These are phyloP conservation scores for Melanotaenia maccullochi DNA, from an alignment of 2,797 vertebrate species.

Conservation along the genomic window DNA sequence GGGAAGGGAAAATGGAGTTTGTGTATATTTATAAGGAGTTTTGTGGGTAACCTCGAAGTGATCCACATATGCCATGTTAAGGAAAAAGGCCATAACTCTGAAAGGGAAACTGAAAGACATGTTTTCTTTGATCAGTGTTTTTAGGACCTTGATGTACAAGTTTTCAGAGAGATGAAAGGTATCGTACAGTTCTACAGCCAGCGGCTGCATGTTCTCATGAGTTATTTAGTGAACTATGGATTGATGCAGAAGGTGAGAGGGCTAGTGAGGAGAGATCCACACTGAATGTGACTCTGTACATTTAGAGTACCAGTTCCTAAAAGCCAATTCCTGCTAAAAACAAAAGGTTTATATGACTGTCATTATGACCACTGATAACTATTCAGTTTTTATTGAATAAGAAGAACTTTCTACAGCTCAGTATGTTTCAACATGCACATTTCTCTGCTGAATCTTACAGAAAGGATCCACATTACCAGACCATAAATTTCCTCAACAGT, in stretches of 20 bases:
- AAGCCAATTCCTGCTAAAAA: not conserved
- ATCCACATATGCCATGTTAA: constrained; percentile 22
- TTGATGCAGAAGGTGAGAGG: constrained; percentile 41
- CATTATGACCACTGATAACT: no score
- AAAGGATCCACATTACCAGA: no score
- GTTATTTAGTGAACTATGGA: constrained; percentile 68
- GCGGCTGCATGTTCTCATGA: constrained; percentile 58
- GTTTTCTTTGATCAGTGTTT: constrained; percentile 49
- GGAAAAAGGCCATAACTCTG: constrained; percentile 18
- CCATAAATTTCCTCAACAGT: no score
- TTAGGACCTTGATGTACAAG: constrained; percentile 53
- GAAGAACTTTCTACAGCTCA: no score
- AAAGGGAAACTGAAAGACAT: constrained; percentile 49
- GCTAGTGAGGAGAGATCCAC: constrained; percentile 8
- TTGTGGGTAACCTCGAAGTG: constrained; percentile 25
- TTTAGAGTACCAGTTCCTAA: constrained; percentile 4
- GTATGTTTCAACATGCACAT: no score
- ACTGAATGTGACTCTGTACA: not conserved
- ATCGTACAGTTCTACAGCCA: constrained; percentile 23
- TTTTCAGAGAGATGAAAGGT: constrained; percentile 59
- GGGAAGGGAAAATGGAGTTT: not conserved
- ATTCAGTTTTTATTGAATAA: no score
- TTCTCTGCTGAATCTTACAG: no score
- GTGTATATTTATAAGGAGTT: constrained; percentile 24
- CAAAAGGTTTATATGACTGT: no score